phyloP scores from a whole-genome alignment of 2,797 vertebrate species.

The Hippopotamyrus pictus region DNA sequence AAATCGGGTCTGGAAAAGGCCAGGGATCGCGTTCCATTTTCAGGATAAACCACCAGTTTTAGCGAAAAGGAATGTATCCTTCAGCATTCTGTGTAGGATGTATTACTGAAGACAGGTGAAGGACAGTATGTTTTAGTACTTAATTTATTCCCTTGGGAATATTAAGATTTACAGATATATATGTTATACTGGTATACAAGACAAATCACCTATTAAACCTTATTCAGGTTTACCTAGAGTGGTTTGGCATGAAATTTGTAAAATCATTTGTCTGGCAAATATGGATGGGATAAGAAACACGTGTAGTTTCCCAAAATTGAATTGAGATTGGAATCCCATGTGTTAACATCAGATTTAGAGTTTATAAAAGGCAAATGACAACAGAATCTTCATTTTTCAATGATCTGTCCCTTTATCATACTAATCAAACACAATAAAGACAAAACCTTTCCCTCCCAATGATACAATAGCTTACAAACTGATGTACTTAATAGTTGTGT shows the following conservation, averaged over 20 bases:
- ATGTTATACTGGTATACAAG: background rate
- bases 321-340: background rate
- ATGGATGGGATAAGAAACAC: background rate
- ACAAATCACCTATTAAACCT: background rate
- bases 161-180: background rate
- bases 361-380: background rate
- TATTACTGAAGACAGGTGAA: background rate
- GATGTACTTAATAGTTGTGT: background rate
- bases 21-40: slow-evolving; percentile 15
- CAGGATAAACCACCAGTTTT: background rate
- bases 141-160: background rate
- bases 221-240: background rate
- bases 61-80: background rate
- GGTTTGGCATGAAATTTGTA: background rate
- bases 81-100: background rate
- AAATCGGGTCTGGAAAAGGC: slow-evolving; percentile 43
- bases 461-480: background rate
- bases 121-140: background rate
- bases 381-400: background rate
- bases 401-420: background rate
- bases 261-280: background rate
- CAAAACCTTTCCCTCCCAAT: background rate
- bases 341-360: background rate
- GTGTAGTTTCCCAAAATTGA: background rate
- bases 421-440: background rate